Evolutionary conservation across 2,113 vertebrate species (phyloP), one percentile per base, ranked within the genome.

Genomic region (Poecilia latipinna): DNA sequence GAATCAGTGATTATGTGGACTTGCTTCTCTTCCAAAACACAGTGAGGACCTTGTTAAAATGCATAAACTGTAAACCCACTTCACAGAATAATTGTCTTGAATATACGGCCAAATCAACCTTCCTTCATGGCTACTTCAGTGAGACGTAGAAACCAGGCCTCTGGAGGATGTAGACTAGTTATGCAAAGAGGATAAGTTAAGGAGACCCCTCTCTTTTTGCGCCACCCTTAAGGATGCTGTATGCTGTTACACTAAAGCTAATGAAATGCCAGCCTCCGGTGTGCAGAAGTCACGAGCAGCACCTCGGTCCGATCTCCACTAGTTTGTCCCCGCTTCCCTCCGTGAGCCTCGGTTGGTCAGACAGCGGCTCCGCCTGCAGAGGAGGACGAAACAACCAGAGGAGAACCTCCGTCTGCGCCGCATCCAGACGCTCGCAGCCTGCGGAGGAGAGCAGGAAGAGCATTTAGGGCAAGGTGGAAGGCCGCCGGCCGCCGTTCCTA

Each of bases 221-320:
- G 4, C 12, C 39, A 15, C 12, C 39, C 12, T 48, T 48, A 19
- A 48, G 44, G 44, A 1, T 0, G 15, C 44, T 48, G 44, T 2
- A 48, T 19, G 19, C 44, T 48, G 17, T 57, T 24, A 8, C n/a
- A 7, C 8, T 24, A 3, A 3, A 57, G 24, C 24, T 57, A 8
- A 57, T n/a, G 3, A 57, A 57, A n/a, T n/a, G 51, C 2, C 1
- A 39, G 37, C n/a, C 33, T 37, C 64, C 6, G 13, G 4, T n/a
- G 24, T 13, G 24, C 12, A 11, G 15, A 51, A 78, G 37, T n/a
- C 17, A 51, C 0, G 33, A 54, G 5, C 2, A 17, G 32, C 89
- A 96, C 97, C 97, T 95, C 22, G 97, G 97, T 70, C 96, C 97
- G 0, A 97, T 95, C 87, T 98, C 97, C 80, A 97, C 91, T 61